Evolutionary conservation across 2,113 vertebrate genomes (phyloP).

Genomic region (Ictalurus punctatus): DNA sequence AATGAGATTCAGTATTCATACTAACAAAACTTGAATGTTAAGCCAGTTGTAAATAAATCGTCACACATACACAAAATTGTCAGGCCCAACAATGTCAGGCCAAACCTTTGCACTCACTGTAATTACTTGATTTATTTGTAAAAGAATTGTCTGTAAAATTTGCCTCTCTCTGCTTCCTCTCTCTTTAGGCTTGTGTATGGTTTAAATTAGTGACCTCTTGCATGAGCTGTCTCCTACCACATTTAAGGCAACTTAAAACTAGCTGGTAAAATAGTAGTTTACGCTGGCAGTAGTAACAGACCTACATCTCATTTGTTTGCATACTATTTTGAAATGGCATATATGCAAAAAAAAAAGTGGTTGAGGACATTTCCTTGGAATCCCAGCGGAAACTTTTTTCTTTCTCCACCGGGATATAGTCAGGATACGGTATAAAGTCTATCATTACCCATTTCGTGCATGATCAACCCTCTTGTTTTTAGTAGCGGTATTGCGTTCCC

Average conservation of each 20-base stretch:
- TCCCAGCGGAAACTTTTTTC: constrained; percentile 22
- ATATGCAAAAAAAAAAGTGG: neutral
- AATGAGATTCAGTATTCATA: neutral
- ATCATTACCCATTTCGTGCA: constrained; percentile 50
- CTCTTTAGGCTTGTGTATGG: neutral
- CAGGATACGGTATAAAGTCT: constrained; percentile 35
- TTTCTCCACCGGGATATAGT: constrained; percentile 39
- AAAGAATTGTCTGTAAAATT: neutral
- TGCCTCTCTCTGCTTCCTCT: neutral
- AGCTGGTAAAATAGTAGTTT: neutral
- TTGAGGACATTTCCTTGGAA: neutral
- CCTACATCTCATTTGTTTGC: neutral
- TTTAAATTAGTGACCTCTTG: neutral
- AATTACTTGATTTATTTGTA: neutral
- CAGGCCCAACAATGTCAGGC: neutral
- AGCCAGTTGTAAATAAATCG: neutral
- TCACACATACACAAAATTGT: neutral
- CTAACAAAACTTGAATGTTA: neutral
- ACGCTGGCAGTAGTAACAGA: neutral
- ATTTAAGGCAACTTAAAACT: neutral
- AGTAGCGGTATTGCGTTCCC: constrained; percentile 56
- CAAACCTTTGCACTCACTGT: neutral
- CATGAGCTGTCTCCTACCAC: neutral
- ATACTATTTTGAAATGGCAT: neutral
- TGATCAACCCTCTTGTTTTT: constrained; percentile 58